Conservation (phyloP, 1,140 invertebrate species). For the Microplitis mediator region DNA sequence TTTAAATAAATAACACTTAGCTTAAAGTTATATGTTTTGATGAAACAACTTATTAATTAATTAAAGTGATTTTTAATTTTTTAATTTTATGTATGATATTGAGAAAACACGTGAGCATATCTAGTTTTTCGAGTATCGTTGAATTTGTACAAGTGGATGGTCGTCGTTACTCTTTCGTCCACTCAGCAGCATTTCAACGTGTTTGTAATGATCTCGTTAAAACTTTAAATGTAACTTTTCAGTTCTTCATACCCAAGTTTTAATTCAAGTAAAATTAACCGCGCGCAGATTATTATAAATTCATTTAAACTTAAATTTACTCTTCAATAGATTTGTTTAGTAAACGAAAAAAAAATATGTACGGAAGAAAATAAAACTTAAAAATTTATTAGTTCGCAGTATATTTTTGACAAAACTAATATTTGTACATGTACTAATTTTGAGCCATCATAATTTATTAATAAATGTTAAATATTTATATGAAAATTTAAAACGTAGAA, state of each 20-base stretch:
- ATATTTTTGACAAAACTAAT: too few relatives aligned
- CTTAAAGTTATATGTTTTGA: too few relatives aligned
- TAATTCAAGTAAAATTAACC: neutral
- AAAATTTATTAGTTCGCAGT: too few relatives aligned
- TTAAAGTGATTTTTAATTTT: too few relatives aligned
- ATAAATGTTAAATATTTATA: too few relatives aligned
- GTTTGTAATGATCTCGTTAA: conserved; percentile 34
- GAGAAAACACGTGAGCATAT: neutral
- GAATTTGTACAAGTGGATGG: neutral
- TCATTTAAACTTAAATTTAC: neutral
- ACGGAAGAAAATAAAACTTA: too few relatives aligned
- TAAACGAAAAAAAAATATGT: neutral
- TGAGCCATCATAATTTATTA: too few relatives aligned
- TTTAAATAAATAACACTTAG: neutral
- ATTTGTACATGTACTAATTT: too few relatives aligned
- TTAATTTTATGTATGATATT: neutral
- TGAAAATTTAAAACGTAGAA: too few relatives aligned
- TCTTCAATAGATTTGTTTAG: neutral
- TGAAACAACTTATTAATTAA: too few relatives aligned
- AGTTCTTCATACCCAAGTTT: neutral
- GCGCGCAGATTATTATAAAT: conserved; percentile 1
- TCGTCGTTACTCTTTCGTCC: neutral
- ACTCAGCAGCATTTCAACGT: conserved; percentile 17
- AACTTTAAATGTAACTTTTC: conserved; percentile 18
- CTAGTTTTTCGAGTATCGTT: conserved; percentile 2